Conservation (phyloP, 1,140 invertebrate genomes). For the Scaptomyza graminum region DNA sequence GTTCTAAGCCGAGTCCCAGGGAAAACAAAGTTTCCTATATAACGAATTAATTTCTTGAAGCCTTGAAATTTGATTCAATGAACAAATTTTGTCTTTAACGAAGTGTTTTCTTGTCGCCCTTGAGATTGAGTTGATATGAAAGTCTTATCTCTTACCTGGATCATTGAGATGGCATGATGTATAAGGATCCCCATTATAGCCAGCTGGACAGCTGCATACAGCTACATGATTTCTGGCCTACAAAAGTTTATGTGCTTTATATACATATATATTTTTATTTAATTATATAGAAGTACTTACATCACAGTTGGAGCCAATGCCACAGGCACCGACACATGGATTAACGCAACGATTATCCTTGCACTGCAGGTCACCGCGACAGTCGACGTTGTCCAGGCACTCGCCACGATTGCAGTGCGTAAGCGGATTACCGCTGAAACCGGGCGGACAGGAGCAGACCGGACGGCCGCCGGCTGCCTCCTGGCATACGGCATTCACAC, state of each 20-base stretch:
- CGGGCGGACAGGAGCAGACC: conserved; percentile 89
- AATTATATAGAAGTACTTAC: conserved; percentile 82
- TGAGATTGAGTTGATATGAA: too few species aligned
- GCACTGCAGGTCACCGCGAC: conserved; percentile 89
- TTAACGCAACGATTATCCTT: conserved; percentile 90
- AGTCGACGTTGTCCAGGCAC: conserved; percentile 86
- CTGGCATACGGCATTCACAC: conserved; percentile 87
- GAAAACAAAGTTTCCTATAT: too few species aligned
- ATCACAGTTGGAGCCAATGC: conserved; percentile 88
- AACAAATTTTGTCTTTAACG: too few species aligned
- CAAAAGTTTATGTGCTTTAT: conserved; percentile 36
- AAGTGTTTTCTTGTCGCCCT: too few species aligned
- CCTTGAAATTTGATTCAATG: too few species aligned
- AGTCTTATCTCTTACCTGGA: conserved; percentile 85
- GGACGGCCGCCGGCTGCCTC: conserved; percentile 86
- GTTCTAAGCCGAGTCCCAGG: too few species aligned
- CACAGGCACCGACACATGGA: conserved; percentile 91
- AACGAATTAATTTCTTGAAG: too few species aligned
- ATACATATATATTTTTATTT: not conserved
- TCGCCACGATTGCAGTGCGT: conserved; percentile 87
- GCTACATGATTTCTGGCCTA: conserved; percentile 91
- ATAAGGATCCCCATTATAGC: conserved; percentile 93
- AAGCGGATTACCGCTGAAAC: conserved; percentile 89
- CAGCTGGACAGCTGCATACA: conserved; percentile 92
- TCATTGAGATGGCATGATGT: conserved; percentile 86